Percentiles rank a stretch among this genome's conserved stretches.
phyloP scores from a whole-genome alignment of 2,888 invertebrate genomes.

The Furcula furcula region DNA sequence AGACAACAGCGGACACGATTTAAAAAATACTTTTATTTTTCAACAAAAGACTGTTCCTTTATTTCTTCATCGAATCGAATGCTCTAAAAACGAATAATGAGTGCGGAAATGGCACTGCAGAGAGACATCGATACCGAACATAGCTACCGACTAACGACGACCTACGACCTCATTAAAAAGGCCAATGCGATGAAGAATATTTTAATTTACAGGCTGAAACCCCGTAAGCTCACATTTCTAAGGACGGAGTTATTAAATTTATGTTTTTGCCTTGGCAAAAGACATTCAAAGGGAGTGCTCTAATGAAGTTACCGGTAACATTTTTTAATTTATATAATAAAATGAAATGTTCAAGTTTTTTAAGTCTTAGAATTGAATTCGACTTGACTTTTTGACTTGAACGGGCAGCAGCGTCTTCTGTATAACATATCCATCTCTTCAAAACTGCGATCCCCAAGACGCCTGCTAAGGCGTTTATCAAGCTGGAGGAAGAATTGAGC shows the following conservation, averaged over 20 bases:
- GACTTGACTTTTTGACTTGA: too few species aligned
- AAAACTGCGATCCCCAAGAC: too few species aligned
- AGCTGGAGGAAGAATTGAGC: too few species aligned
- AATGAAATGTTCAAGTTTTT: too few species aligned
- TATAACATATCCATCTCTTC: too few species aligned
- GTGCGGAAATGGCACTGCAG: constrained; percentile 33
- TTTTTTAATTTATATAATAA: too few species aligned
- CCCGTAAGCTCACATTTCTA: constrained; percentile 3
- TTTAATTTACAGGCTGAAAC: constrained; percentile 16
- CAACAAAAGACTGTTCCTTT: too few species aligned
- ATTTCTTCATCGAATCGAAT: constrained; percentile 7
- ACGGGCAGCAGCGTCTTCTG: too few species aligned
- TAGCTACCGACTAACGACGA: constrained; percentile 36
- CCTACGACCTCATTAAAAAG: constrained; percentile 53
- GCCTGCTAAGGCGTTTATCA: too few species aligned
- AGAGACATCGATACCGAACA: constrained; percentile 46
- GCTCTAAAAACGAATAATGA: constrained; percentile 45
- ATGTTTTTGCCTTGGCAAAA: not conserved
- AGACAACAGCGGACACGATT: too few species aligned
- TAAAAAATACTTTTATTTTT: too few species aligned
- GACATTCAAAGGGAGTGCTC: not conserved
- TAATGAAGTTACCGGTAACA: not conserved
- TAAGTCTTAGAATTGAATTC: too few species aligned
- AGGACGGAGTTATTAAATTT: not conserved
- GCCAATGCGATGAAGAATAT: constrained; percentile 39